Evolutionary conservation across 2,888 invertebrate species (phyloP).

Genomic region (Brassicogethes aeneus): DNA sequence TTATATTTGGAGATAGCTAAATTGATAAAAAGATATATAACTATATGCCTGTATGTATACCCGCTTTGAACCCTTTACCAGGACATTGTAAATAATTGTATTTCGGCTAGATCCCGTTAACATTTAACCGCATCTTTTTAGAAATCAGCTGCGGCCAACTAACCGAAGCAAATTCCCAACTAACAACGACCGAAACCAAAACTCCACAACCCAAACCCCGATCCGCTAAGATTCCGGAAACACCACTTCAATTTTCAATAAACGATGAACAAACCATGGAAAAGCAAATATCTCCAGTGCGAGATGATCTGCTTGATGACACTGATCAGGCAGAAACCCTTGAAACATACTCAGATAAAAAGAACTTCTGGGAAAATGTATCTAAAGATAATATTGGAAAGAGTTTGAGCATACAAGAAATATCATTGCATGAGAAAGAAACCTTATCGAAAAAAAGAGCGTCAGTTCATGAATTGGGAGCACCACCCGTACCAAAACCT

Average conservation of each 20-base stretch:
- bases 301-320: constrained; percentile 30
- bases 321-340: constrained; percentile 27
- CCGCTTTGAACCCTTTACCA: constrained; percentile 12
- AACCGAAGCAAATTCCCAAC: constrained; percentile 31
- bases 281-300: constrained; percentile 30
- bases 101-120: constrained; percentile 39
- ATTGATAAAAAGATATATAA: constrained; percentile 1
- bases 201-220: constrained; percentile 46
- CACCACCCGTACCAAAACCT: constrained; percentile 41
- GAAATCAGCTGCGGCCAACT: constrained; percentile 38
- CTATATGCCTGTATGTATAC: constrained; percentile 27
- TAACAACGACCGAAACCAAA: constrained; percentile 35
- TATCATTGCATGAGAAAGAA: constrained; percentile 22
- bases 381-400: constrained; percentile 29
- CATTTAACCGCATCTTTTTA: constrained; percentile 40
- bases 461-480: constrained; percentile 33
- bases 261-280: constrained; percentile 17
- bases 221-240: constrained; percentile 26
- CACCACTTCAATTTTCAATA: constrained; percentile 20
- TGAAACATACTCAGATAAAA: constrained; percentile 42
- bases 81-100: constrained; percentile 9
- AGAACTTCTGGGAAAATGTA: constrained; percentile 46
- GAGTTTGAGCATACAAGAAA: constrained; percentile 32
- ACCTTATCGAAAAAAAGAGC: constrained; percentile 26
- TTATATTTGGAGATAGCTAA: not conserved